These are phyloP conservation scores for Anser brachyrhynchus DNA, from an alignment of 2,113 vertebrate genomes.

Conservation along the genomic window DNA sequence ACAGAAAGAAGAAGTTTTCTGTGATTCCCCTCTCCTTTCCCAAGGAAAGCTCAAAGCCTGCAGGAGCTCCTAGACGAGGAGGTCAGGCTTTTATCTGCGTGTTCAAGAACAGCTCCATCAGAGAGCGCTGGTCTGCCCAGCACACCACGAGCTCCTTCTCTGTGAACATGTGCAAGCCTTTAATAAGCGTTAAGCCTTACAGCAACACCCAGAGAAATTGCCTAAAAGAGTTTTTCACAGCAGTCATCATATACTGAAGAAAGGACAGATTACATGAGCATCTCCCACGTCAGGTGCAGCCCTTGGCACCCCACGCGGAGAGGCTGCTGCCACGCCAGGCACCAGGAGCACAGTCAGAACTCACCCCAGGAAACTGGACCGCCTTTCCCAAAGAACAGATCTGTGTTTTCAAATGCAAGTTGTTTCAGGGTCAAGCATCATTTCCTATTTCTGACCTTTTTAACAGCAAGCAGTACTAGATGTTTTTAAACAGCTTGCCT, in stretches of 20 bases:
- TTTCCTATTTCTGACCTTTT: not conserved
- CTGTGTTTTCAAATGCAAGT: accelerated
- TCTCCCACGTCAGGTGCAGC: not conserved
- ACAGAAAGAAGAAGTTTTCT: not conserved
- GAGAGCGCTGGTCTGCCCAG: not conserved
- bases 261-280: not conserved
- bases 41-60: not conserved
- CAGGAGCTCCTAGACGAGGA: not conserved
- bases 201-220: not conserved
- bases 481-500: not conserved
- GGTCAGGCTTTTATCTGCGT: not conserved
- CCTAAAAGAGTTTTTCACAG: not conserved
- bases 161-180: not conserved
- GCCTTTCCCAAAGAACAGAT: not conserved
- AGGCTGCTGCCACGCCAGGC: not conserved
- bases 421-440: not conserved
- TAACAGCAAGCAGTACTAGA: not conserved
- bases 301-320: not conserved
- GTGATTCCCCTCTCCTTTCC: not conserved
- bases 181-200: not conserved
- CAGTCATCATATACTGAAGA: not conserved
- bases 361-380: accelerated
- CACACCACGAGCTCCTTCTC: accelerated
- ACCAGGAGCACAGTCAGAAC: not conserved
- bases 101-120: not conserved